Conservation (phyloP, 2,888 invertebrate genomes). For the Drosophila affinis region DNA sequence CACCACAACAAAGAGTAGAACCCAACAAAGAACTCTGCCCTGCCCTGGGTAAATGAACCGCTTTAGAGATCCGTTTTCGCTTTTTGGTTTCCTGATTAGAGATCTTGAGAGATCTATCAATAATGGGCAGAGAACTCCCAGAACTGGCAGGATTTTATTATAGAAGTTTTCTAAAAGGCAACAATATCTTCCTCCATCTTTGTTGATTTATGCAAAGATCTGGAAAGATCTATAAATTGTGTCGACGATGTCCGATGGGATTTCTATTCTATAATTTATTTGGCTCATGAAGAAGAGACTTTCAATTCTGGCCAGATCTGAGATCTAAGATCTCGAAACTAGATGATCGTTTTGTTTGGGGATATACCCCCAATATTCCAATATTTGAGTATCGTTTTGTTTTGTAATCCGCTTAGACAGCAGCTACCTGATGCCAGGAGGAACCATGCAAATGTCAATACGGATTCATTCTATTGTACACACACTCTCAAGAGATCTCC, state of each 20-base stretch:
- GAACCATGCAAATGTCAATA: constrained; percentile 48
- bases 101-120: constrained; percentile 9
- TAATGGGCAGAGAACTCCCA: not conserved
- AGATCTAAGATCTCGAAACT: constrained; percentile 9
- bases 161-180: not conserved
- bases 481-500: constrained; percentile 13
- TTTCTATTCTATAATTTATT: not conserved
- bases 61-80: constrained; percentile 17
- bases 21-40: constrained; percentile 9
- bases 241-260: not conserved
- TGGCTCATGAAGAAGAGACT: constrained; percentile 21
- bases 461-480: constrained; percentile 42
- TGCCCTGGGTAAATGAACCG: constrained; percentile 21
- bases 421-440: constrained; percentile 17
- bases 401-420: constrained; percentile 39
- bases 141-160: not conserved
- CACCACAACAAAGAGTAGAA: constrained; percentile 19
- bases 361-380: constrained; percentile 20
- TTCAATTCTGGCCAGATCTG: constrained; percentile 5
- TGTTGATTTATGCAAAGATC: not conserved
- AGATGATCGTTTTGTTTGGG: constrained; percentile 21
- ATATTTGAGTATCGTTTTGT: constrained; percentile 26
- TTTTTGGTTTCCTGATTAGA: constrained; percentile 20
- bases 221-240: not conserved
- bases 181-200: not conserved